Conservation (phyloP, 1,140 invertebrate species). For the Drosophila pandora region DNA sequence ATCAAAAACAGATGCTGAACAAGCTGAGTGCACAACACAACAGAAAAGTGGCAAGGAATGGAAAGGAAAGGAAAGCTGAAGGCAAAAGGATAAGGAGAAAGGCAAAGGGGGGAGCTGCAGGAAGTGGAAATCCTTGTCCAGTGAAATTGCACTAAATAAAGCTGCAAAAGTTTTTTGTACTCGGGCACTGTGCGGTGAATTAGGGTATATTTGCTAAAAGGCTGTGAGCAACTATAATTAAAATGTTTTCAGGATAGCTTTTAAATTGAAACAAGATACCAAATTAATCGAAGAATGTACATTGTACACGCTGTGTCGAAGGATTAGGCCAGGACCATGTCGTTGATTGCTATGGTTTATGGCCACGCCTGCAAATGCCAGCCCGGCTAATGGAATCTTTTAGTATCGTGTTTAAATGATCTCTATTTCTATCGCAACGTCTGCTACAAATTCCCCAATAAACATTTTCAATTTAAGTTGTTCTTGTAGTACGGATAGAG, state of each 20-base stretch:
- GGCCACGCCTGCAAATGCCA: neutral
- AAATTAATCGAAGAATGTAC: neutral
- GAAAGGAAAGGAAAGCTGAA: slow-evolving; percentile 8
- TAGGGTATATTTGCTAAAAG: slow-evolving; percentile 14
- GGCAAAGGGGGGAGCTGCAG: neutral
- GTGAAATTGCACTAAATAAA: slow-evolving; percentile 39
- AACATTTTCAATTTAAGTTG: slow-evolving; percentile 48
- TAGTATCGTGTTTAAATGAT: slow-evolving; percentile 23
- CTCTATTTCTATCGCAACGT: slow-evolving; percentile 18
- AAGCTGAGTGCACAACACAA: slow-evolving; percentile 8
- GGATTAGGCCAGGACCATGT: neutral
- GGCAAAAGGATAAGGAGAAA: neutral
- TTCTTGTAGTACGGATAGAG: slow-evolving; percentile 5
- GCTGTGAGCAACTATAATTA: neutral
- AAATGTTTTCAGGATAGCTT: neutral
- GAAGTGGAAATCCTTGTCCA: slow-evolving; percentile 26
- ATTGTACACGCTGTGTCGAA: neutral
- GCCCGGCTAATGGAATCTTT: slow-evolving; percentile 8
- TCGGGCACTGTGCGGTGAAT: slow-evolving; percentile 5
- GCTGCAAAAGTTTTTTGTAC: slow-evolving; percentile 31
- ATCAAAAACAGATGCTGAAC: slow-evolving; percentile 49
- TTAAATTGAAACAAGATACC: neutral
- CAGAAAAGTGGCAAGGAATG: slow-evolving; percentile 6
- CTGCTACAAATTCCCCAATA: slow-evolving; percentile 39
- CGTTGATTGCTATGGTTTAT: slow-evolving; percentile 4